These are phyloP conservation scores for Bradysia coprophila DNA, from an alignment of 1,140 invertebrate species.

Conservation along the genomic window DNA sequence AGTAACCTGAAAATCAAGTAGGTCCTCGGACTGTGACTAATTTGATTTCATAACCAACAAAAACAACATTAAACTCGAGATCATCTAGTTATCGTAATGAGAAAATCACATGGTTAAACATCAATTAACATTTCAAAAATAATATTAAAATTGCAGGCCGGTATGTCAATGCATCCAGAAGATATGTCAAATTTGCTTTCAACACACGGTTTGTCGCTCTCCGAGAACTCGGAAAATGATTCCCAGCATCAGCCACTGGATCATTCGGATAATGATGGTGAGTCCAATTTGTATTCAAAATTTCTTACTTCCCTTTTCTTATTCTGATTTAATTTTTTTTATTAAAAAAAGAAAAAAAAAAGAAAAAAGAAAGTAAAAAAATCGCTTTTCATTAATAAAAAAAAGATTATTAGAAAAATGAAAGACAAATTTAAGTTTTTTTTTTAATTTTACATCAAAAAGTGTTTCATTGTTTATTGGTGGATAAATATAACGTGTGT, in stretches of 20 bases:
- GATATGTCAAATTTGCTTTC: constrained; percentile 20
- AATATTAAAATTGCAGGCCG: no score
- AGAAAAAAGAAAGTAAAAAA: constrained; percentile 4
- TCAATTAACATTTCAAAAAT: no score
- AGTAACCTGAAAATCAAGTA: no score
- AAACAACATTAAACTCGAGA: no score
- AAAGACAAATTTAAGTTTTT: background rate
- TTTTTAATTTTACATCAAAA: no score
- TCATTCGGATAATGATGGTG: constrained; percentile 23
- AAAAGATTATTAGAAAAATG: background rate
- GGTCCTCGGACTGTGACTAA: no score
- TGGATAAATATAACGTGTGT: background rate
- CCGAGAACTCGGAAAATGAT: constrained; percentile 20
- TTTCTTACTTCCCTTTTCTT: background rate
- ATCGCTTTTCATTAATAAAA: background rate
- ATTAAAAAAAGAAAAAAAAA: constrained; percentile 1
- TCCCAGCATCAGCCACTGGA: constrained; percentile 14
- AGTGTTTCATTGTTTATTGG: no score
- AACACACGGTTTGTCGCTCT: constrained; percentile 15
- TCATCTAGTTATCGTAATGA: no score
- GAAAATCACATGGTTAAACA: no score
- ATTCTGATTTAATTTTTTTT: background rate
- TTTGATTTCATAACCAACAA: no score
- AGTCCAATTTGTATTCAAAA: constrained; percentile 7
- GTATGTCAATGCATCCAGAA: constrained; percentile 18